These are phyloP conservation scores for Salvelinus alpinus DNA, from an alignment of 2,113 vertebrate genomes.

Conservation along the genomic window DNA sequence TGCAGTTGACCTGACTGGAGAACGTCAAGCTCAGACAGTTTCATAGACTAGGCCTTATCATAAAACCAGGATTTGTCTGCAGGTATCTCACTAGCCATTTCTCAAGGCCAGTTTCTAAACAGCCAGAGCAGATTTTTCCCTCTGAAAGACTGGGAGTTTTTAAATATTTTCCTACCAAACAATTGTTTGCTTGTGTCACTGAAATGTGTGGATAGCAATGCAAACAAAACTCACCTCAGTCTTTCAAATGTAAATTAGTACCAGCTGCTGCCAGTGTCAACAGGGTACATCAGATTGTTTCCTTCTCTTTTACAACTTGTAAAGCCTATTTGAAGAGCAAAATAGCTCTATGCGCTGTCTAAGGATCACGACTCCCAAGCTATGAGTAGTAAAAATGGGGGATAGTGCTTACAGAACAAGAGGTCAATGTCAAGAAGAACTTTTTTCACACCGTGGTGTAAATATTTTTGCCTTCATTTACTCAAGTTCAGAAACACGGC, in stretches of 20 bases:
- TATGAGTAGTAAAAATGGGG: constrained; percentile 41
- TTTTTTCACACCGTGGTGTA: neutral
- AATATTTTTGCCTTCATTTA: neutral
- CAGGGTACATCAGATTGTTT: constrained; percentile 35
- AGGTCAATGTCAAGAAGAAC: constrained; percentile 31
- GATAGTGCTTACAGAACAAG: constrained; percentile 30
- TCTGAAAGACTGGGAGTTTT: constrained; percentile 7
- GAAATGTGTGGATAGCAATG: constrained; percentile 54
- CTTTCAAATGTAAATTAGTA: constrained; percentile 58
- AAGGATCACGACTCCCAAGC: constrained; percentile 48
- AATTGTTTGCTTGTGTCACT: constrained; percentile 60
- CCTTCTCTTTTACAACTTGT: constrained; percentile 58
- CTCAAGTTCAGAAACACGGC: neutral
- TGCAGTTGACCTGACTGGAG: constrained; percentile 40
- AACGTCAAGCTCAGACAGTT: constrained; percentile 61
- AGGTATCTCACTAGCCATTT: constrained; percentile 59
- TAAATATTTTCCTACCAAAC: constrained; percentile 24
- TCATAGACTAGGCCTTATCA: constrained; percentile 59
- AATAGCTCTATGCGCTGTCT: constrained; percentile 45
- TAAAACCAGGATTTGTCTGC: constrained; percentile 73
- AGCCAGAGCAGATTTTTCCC: constrained; percentile 39
- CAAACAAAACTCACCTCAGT: constrained; percentile 64
- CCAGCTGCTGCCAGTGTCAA: constrained; percentile 57
- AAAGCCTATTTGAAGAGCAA: constrained; percentile 46
- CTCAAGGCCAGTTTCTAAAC: constrained; percentile 60